Evolutionary conservation across 2,888 invertebrate genomes (phyloP).

Genomic region (Cloeon dipterum): DNA sequence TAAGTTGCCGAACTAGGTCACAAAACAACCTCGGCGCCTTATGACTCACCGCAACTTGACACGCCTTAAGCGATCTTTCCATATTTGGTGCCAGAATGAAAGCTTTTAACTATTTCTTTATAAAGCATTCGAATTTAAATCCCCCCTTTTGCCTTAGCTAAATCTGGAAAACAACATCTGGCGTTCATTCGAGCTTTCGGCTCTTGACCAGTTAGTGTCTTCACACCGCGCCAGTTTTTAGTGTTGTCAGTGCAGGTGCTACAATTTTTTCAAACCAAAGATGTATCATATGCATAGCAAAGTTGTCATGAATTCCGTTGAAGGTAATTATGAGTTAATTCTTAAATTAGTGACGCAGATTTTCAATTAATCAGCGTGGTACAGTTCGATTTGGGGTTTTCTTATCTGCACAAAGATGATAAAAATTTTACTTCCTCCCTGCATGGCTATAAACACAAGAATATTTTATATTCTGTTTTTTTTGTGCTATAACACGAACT

Average conservation of each 20-base stretch:
- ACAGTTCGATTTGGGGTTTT: no score
- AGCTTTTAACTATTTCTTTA: conserved; percentile 8
- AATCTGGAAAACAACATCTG: neutral
- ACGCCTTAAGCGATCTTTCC: conserved; percentile 15
- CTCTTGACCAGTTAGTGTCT: no score
- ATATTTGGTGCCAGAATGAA: conserved; percentile 14
- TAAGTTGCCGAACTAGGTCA: conserved; percentile 30
- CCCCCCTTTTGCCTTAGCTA: neutral
- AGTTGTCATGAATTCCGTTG: conserved; percentile 49
- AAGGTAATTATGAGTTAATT: no score
- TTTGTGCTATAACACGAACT: no score
- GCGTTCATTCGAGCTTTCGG: no score
- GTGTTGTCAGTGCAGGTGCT: neutral
- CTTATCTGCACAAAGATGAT: no score
- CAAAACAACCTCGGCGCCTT: conserved; percentile 8
- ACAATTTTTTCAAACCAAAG: no score
- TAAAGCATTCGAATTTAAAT: neutral
- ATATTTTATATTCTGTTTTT: no score
- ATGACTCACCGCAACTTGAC: conserved; percentile 11
- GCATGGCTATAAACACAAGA: no score
- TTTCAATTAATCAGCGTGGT: no score
- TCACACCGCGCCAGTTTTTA: no score
- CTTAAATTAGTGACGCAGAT: neutral
- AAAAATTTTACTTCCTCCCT: no score
- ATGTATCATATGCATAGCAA: conserved; percentile 54